These are phyloP conservation scores for Linnaemya tessellans DNA, from an alignment of 2,888 invertebrate species.

Conservation along the genomic window DNA sequence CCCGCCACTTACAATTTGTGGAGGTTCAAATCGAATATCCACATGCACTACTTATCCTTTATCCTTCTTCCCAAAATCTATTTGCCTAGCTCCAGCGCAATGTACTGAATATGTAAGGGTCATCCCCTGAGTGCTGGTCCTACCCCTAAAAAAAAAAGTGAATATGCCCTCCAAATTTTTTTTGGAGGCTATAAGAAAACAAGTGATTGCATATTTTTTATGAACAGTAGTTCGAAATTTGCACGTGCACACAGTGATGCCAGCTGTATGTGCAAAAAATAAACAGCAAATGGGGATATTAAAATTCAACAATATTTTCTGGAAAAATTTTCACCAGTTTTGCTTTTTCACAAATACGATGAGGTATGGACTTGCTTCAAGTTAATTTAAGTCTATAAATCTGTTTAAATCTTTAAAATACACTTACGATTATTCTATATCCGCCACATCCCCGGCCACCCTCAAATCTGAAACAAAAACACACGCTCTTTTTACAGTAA, in stretches of 20 bases:
- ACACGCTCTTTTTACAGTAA: background rate
- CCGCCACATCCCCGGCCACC: background rate
- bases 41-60: no score
- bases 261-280: constrained; percentile 6
- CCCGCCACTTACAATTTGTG: no score
- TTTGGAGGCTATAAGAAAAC: no score
- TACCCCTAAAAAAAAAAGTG: no score
- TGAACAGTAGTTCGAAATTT: background rate
- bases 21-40: no score
- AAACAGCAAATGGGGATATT: background rate
- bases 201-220: background rate
- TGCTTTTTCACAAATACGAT: background rate
- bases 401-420: background rate
- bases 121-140: no score
- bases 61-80: no score
- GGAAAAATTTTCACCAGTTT: background rate
- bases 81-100: no score
- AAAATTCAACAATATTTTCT: background rate
- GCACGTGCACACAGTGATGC: constrained; percentile 21
- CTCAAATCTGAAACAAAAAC: background rate
- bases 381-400: background rate
- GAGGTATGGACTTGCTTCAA: background rate
- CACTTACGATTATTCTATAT: background rate
- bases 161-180: no score
- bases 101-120: background rate